Conservation (phyloP, 2,888 invertebrate genomes). For the Polia nebulosa region DNA sequence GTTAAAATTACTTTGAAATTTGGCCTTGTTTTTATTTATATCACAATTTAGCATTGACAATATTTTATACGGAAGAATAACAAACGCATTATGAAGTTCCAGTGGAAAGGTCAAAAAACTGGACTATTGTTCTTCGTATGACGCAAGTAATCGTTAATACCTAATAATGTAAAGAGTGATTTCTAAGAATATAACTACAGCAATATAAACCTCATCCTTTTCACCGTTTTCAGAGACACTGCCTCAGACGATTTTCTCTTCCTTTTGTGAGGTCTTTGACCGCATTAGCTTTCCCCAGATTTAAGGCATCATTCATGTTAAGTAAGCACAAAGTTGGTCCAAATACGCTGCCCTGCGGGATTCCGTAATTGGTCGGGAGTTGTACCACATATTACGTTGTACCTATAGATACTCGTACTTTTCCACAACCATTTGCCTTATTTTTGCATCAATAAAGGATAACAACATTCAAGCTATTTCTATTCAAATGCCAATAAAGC, state of each 20-base stretch:
- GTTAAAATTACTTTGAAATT: neutral
- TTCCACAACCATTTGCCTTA: neutral
- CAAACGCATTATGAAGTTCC: neutral
- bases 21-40: neutral
- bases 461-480: neutral
- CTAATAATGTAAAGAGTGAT: neutral
- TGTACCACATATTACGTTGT: no score
- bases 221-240: neutral
- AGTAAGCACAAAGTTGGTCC: neutral
- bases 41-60: neutral
- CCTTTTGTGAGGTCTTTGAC: neutral
- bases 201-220: no score
- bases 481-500: neutral
- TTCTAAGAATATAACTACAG: neutral
- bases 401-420: neutral
- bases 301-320: neutral
- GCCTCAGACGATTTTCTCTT: neutral
- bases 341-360: neutral
- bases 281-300: neutral
- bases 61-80: slow-evolving; percentile 6
- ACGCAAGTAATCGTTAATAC: neutral
- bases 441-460: neutral
- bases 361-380: neutral
- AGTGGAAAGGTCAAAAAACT: neutral
- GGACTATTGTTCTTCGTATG: neutral